Evolutionary conservation across 2,797 vertebrate species (phyloP), one percentile per base, ranked within the genome.

Genomic region (Limnodromus scolopaceus): DNA sequence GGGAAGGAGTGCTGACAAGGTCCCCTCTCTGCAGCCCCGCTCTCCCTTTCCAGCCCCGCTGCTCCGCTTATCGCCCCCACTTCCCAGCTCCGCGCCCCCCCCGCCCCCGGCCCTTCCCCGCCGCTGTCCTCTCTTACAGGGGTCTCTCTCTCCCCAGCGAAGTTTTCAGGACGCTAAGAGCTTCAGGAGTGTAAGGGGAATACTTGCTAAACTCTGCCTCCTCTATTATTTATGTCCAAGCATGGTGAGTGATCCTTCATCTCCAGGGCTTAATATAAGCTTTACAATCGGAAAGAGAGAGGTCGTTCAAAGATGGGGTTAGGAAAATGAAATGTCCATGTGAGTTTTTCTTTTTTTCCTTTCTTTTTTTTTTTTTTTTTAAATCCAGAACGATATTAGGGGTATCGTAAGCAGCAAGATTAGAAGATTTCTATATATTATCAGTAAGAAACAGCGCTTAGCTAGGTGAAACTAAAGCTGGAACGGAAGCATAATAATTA

Each of bases 1-100:
- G 9, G 55, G 32, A 34, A 57, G n/a, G 30, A 98, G 96, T 98
- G 98, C 98, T 99, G 99, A 98, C 98, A 94, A 95, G 97, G 98
- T 63, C 17, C 64, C 49, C 28, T 39, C n/a, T 74, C 61, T 39
- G 80, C 54, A 94, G 55, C 58, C 45, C 98, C 98, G 34, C 96
- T 97, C 95, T 97, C 95, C 92, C 90, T 86, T 84, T 90, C 55
- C 93, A 97, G 96, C 84, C 83, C 95, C 58, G 70, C 69, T 65
- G 64, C 86, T 91, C 69, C 60, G 96, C 96, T 98, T 83, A 72
- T 84, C 84, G 45, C 51, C 18, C 38, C 63, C 63, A 38, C 51
- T 45, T 14, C 65, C 75, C n/a, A 16, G 32, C 76, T 96, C 82
- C 57, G 49, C 36, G 66, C 77, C 10, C 41, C 45, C 43, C 43